Evolutionary conservation across 1,140 invertebrate species (phyloP).

Genomic region (Pogonus chalceus): DNA sequence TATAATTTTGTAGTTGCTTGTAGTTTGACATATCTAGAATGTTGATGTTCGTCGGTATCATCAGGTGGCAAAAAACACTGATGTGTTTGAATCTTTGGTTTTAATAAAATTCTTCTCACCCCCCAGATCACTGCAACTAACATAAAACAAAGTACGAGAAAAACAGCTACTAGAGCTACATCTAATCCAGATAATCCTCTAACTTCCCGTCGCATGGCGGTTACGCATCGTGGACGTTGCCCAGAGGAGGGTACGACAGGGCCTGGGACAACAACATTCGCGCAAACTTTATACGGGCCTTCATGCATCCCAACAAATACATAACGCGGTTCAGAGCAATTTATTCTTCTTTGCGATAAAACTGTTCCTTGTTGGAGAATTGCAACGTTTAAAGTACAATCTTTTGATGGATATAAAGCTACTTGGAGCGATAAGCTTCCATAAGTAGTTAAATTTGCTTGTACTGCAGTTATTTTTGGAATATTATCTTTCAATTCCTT

Average conservation of each 20-base stretch:
- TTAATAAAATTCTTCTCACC: constrained; percentile 42
- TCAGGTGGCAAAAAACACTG: constrained; percentile 44
- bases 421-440: constrained; percentile 27
- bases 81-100: constrained; percentile 39
- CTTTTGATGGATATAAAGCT: constrained; percentile 21
- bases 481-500: constrained; percentile 15
- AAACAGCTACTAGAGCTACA: constrained; percentile 40
- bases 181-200: constrained; percentile 40
- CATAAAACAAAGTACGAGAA: constrained; percentile 40
- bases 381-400: constrained; percentile 33
- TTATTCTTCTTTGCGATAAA: constrained; percentile 29
- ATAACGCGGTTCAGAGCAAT: constrained; percentile 29
- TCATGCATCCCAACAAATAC: constrained; percentile 27
- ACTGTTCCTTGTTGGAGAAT: constrained; percentile 29
- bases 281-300: constrained; percentile 35
- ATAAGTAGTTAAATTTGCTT: constrained; percentile 26
- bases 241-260: constrained; percentile 22
- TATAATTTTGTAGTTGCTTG: constrained; percentile 49
- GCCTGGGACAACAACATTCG: constrained; percentile 24
- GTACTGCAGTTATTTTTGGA: constrained; percentile 24
- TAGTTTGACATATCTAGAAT: constrained; percentile 48
- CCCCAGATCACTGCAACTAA: constrained; percentile 43
- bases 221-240: constrained; percentile 40
- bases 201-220: constrained; percentile 39
- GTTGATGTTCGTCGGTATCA: constrained; percentile 37